phyloP scores from a whole-genome alignment of 2,888 invertebrate genomes.

The Glyphotaelius pellucidus region DNA sequence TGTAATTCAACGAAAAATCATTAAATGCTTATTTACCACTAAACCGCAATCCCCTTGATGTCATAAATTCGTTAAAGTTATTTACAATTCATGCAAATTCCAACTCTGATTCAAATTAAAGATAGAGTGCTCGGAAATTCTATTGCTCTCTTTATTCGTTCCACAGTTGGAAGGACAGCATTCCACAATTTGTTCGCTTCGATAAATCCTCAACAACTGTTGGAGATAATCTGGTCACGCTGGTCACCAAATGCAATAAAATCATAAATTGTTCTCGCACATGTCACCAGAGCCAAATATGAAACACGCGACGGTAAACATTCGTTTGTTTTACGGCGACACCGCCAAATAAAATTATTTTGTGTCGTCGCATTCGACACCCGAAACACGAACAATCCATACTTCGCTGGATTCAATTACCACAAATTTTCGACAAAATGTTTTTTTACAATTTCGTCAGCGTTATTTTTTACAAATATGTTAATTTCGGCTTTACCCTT shows the following conservation, averaged over 20 bases:
- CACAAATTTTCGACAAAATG: neutral
- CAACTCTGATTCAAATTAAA: neutral
- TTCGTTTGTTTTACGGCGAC: neutral
- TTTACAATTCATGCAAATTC: conserved; percentile 39
- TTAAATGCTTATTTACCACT: neutral
- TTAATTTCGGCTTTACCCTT: neutral
- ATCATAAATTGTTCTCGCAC: conserved; percentile 23
- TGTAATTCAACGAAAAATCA: neutral
- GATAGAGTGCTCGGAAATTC: conserved; percentile 25
- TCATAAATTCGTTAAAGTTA: conserved; percentile 31
- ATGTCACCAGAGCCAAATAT: neutral
- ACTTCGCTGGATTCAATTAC: neutral
- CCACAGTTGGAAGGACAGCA: neutral
- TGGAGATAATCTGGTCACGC: neutral
- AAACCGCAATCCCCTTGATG: neutral
- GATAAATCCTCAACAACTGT: conserved; percentile 2
- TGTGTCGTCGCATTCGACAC: neutral
- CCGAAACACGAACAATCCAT: neutral
- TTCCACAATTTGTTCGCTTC: neutral
- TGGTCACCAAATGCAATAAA: conserved; percentile 22
- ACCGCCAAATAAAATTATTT: neutral
- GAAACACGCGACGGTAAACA: conserved; percentile 25
- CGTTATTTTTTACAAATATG: neutral
- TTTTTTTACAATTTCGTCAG: neutral
- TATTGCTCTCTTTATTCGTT: conserved; percentile 16